phyloP scores from a whole-genome alignment of 2,113 vertebrate species.

The Erythrolamprus reginae region DNA sequence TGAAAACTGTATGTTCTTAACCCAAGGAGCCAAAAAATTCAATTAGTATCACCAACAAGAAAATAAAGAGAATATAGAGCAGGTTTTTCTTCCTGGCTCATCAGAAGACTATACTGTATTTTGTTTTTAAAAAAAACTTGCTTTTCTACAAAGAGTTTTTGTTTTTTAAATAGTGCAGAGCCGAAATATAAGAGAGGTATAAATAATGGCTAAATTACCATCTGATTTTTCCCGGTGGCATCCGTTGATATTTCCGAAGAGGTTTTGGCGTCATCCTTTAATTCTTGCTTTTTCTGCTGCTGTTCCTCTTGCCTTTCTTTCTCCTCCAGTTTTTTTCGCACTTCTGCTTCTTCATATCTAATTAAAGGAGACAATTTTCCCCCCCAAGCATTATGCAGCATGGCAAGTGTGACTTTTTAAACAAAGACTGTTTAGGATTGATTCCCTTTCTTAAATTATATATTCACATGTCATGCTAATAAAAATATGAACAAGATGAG shows the following conservation, averaged over 20 bases:
- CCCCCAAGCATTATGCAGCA: not conserved
- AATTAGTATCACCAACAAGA: not conserved
- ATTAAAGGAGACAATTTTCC: not conserved
- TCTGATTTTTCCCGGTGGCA: constrained; percentile 76
- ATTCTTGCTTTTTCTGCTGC: constrained; percentile 75
- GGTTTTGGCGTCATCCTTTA: constrained; percentile 65
- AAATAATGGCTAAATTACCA: constrained; percentile 45
- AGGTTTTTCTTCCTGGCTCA: not conserved
- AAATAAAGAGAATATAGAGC: not conserved
- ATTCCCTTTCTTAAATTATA: not conserved
- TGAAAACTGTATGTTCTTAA: too few species aligned
- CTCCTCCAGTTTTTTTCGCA: constrained; percentile 92
- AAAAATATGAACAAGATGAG: not conserved
- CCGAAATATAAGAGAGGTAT: not conserved
- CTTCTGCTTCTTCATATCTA: constrained; percentile 96
- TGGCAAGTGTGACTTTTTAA: not conserved
- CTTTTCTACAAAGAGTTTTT: not conserved
- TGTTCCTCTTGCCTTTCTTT: constrained; percentile 84
- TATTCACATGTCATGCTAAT: not conserved
- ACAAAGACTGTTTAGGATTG: not conserved
- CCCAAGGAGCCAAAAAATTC: not conserved
- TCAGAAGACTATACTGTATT: not conserved
- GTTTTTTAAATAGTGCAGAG: not conserved
- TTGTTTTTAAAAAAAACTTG: not conserved
- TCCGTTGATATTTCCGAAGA: constrained; percentile 67